Evolutionary conservation across 2,888 invertebrate species (phyloP), one percentile per base, ranked within the genome.

Genomic region (Torymus texanus): DNA sequence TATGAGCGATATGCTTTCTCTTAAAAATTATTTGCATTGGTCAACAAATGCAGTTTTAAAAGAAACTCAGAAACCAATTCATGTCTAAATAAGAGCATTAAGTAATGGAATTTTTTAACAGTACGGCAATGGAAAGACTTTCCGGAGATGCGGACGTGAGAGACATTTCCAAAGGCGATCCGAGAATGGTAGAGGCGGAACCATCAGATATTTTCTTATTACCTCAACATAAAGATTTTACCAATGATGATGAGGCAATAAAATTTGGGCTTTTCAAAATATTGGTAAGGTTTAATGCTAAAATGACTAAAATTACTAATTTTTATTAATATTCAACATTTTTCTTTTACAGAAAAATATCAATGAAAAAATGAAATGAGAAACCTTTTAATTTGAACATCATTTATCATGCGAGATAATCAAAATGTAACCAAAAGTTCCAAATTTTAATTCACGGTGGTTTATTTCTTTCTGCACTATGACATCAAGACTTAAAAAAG

Each of bases 191-290:
- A 10, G 74, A 77, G 29, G 70, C 29, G 14, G 74, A 70, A 56
- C 11, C 73, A 18, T 59, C 76, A 3, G 70, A 81, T 55, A 56
- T 61, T 67, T 18, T 71, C 14, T 58, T 72, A 14, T 59, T 51
- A 51, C 62, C 78, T 21, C 55, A 66, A 14, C 61, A 29, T 10
- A 75, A 71, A 56, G 66, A 71, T 65, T 50, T 70, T 2, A 18
- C 50, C 14, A 67, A 63, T 29, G 58, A 70, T 18, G 65, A 74
- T n/a, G 65, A 65, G 61, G 66, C 65, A 75, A 72, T 81, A 71
- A 78, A 81, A 56, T 29, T 75, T 51, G 66, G 71, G 4, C 63
- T 78, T 13, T 81, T 71, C 51, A 81, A 71, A 67, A 66, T 81
- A 56, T 53, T 78, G 29, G 80, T 78, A 75, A 59, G 41, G 24